These are phyloP conservation scores for Caranx ignobilis DNA, from an alignment of 2,113 vertebrate genomes.

Conservation along the genomic window DNA sequence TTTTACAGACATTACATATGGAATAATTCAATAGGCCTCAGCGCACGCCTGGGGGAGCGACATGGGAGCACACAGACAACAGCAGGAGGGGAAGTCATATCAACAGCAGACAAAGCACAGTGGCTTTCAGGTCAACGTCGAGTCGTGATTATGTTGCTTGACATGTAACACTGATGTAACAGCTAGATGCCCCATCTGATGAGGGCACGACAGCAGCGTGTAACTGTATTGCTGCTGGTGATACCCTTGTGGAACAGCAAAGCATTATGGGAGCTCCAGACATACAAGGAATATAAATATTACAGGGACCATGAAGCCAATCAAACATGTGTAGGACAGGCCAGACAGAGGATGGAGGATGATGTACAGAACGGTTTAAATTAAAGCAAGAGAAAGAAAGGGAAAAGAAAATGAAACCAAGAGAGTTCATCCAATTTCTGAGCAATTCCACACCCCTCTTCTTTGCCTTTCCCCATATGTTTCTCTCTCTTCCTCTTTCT, in stretches of 20 bases:
- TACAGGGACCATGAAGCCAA: slow-evolving; percentile 8
- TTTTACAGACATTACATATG: slow-evolving; percentile 57
- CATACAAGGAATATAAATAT: slow-evolving; percentile 44
- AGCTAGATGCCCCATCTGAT: background rate
- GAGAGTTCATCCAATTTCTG: slow-evolving; percentile 29
- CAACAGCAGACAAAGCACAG: slow-evolving; percentile 28
- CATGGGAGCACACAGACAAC: slow-evolving; percentile 34
- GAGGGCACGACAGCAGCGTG: background rate
- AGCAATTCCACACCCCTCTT: background rate
- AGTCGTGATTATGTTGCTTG: slow-evolving; percentile 40
- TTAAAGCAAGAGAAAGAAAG: background rate
- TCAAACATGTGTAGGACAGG: slow-evolving; percentile 29
- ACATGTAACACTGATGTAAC: slow-evolving; percentile 11
- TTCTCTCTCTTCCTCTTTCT: slow-evolving; percentile 46
- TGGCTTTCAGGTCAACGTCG: background rate
- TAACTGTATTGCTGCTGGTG: background rate
- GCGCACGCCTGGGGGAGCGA: background rate
- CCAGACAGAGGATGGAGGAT: slow-evolving; percentile 11
- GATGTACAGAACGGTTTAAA: slow-evolving; percentile 2
- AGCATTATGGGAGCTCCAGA: slow-evolving; percentile 49
- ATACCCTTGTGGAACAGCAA: slow-evolving; percentile 2
- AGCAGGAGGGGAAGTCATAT: slow-evolving; percentile 8
- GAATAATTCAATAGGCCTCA: slow-evolving; percentile 53
- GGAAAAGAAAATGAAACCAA: slow-evolving; percentile 54
- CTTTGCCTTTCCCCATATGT: slow-evolving; percentile 12